These are phyloP conservation scores for Fabriciana adippe DNA, from an alignment of 2,888 invertebrate species.

Conservation along the genomic window DNA sequence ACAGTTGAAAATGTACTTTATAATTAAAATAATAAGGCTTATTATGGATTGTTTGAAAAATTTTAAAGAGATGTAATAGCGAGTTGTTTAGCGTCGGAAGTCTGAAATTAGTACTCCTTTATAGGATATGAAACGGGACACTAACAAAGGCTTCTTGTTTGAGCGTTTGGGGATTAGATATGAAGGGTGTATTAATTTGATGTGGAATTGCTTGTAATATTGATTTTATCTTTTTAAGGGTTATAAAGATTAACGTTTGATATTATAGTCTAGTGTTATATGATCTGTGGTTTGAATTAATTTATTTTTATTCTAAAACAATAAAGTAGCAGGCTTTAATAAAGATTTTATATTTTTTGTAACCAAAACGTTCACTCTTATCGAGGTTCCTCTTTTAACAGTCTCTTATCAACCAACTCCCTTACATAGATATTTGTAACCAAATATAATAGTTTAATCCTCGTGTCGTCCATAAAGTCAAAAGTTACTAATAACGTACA, in stretches of 20 bases:
- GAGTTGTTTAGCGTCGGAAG: slow-evolving; percentile 19
- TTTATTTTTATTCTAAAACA: no score
- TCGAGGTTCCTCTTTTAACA: no score
- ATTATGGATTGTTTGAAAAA: background rate
- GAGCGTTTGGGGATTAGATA: slow-evolving; percentile 28
- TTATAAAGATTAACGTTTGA: background rate
- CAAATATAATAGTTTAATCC: no score
- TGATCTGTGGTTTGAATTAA: no score
- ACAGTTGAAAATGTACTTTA: slow-evolving; percentile 13
- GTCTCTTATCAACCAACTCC: no score
- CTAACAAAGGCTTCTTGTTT: slow-evolving; percentile 32
- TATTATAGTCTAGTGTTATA: background rate
- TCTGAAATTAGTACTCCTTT: slow-evolving; percentile 34
- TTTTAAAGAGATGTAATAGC: slow-evolving; percentile 13
- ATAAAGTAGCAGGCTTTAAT: no score
- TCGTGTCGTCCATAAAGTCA: no score
- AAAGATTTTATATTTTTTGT: no score
- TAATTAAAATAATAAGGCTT: rapidly evolving
- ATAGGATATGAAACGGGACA: slow-evolving; percentile 32
- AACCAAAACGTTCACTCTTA: no score
- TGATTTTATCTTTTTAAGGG: slow-evolving; percentile 20
- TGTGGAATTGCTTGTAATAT: slow-evolving; percentile 19
- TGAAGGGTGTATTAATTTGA: slow-evolving; percentile 33
- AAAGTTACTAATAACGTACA: no score
- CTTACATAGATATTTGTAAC: no score